Percentiles rank a stretch among this genome's conserved stretches.
Evolutionary conservation across 2,797 vertebrate genomes (phyloP).

Genomic region (Okamejei kenojei): DNA sequence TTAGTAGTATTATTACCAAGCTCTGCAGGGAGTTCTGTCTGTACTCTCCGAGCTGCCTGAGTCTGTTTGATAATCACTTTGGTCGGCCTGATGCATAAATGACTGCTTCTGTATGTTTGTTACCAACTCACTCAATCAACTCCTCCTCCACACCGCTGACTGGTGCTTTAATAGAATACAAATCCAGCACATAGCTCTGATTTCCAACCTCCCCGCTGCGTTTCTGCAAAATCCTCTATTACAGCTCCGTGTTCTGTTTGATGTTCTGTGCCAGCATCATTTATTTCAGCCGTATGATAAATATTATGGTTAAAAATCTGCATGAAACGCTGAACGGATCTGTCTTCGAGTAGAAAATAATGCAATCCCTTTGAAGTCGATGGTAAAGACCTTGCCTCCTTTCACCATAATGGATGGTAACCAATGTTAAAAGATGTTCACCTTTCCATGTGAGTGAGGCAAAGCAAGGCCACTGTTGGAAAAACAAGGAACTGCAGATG

Average conservation of each 20-base stretch:
- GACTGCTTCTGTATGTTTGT: not conserved
- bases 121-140: not conserved
- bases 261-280: not conserved
- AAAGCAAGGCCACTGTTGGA: too few species aligned
- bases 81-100: not conserved
- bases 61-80: conserved; percentile 2
- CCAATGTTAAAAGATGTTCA: too few species aligned
- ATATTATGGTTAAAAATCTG: not conserved
- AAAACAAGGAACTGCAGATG: too few species aligned
- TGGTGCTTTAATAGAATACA: conserved; percentile 8
- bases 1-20: not conserved
- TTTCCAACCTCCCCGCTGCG: not conserved
- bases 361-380: not conserved
- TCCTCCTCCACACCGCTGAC: conserved; percentile 10
- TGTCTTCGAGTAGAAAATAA: too few species aligned
- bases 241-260: not conserved
- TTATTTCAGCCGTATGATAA: conserved; percentile 10
- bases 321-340: not conserved
- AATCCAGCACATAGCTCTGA: not conserved
- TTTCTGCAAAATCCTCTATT: not conserved
- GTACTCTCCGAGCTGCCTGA: not conserved
- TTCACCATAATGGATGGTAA: not conserved
- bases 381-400: not conserved
- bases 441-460: too few species aligned
- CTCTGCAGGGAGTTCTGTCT: not conserved